A percentile compares a stretch with the other conserved stretches of the same genome.
Conservation (phyloP, 2,888 invertebrate species). For the Noctua fimbriata region DNA sequence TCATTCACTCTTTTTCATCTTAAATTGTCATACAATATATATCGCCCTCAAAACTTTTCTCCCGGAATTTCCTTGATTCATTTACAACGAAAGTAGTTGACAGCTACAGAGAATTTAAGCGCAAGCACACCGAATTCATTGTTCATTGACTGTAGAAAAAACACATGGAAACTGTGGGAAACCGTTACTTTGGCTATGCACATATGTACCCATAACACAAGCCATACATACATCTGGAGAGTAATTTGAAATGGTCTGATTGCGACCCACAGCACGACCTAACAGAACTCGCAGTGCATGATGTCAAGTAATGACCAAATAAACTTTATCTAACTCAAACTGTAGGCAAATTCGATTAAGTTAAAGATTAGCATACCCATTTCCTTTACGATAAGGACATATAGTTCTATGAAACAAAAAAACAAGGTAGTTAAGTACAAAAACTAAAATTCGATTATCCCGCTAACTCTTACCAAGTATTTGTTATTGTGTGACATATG, state of each 20-base stretch:
- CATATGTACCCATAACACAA: neutral
- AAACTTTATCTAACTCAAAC: neutral
- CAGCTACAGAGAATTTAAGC: neutral
- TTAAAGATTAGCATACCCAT: neutral
- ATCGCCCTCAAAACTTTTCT: neutral
- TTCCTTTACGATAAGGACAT: constrained; percentile 12
- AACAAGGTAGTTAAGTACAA: neutral
- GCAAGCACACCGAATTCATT: constrained; percentile 1
- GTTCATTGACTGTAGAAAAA: constrained; percentile 1
- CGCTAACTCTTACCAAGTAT: neutral
- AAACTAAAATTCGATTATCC: neutral
- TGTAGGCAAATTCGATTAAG: neutral
- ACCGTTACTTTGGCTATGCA: constrained; percentile 36
- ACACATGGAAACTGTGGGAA: neutral
- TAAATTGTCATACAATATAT: neutral
- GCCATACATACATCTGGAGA: neutral
- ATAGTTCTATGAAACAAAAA: neutral
- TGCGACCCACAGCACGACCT: constrained; percentile 30
- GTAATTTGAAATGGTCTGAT: constrained; percentile 50
- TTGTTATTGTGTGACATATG: neutral
- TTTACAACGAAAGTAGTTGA: neutral
- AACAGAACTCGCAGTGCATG: constrained; percentile 2
- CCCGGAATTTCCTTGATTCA: neutral
- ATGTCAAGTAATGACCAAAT: constrained; percentile 5
- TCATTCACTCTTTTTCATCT: neutral